These are phyloP conservation scores for Lamprologus sp. DNA, from an alignment of 2,113 vertebrate genomes.

Conservation along the genomic window DNA sequence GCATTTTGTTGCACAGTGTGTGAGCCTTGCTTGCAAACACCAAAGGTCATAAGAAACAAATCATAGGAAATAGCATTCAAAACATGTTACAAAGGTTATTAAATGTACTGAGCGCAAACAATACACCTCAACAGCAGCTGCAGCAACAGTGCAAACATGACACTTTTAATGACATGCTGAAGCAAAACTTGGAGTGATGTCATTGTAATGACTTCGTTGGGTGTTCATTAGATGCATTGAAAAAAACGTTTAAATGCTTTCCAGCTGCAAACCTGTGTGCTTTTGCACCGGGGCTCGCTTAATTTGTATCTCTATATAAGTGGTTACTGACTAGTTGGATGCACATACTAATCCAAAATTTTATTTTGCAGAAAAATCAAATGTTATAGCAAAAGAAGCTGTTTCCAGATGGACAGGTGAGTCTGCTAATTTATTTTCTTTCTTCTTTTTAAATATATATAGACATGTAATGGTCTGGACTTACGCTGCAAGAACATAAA, in stretches of 20 bases:
- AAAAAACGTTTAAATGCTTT: background rate
- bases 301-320: background rate
- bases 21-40: background rate
- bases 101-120: background rate
- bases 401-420: constrained; percentile 95
- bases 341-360: background rate
- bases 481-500: background rate
- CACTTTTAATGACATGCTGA: background rate
- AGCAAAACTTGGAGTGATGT: background rate
- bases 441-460: background rate
- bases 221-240: background rate
- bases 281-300: rapidly evolving
- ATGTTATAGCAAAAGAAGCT: constrained; percentile 85
- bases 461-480: background rate
- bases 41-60: background rate
- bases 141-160: background rate
- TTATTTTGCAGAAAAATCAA: constrained; percentile 78
- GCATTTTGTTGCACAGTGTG: background rate
- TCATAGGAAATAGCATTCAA: background rate
- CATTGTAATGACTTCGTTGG: background rate
- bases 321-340: background rate
- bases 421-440: constrained; percentile 5
- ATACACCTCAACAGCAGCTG: background rate
- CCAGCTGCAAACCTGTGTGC: background rate
- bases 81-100: background rate